These are phyloP conservation scores for Polypterus senegalus DNA, from an alignment of 2,113 vertebrate species.

Conservation along the genomic window DNA sequence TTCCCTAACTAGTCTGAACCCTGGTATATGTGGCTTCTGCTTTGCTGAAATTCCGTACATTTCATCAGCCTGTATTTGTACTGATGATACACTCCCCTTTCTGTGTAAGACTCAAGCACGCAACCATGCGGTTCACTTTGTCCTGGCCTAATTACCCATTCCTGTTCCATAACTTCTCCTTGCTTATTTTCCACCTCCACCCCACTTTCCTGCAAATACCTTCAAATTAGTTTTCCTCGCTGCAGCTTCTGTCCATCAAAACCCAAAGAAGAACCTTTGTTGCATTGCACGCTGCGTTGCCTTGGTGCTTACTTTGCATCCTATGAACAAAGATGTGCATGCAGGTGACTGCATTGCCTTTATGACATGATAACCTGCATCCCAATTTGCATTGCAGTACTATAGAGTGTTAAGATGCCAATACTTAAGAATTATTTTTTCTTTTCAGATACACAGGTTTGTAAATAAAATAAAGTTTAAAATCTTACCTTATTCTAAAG, in stretches of 20 bases:
- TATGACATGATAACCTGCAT: background rate
- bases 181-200: background rate
- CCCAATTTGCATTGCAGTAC: slow-evolving; percentile 10
- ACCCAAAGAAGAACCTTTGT: slow-evolving; percentile 4
- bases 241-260: background rate
- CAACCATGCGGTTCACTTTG: background rate
- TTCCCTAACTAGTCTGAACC: slow-evolving; percentile 27
- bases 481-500: too few relatives aligned
- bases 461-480: slow-evolving; percentile 28
- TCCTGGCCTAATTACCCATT: background rate
- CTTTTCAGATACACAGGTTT: slow-evolving; percentile 35
- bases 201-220: background rate
- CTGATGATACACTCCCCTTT: slow-evolving; percentile 1
- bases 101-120: background rate
- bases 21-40: slow-evolving; percentile 11
- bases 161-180: background rate
- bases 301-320: slow-evolving; percentile 1
- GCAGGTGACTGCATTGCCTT: slow-evolving; percentile 23
- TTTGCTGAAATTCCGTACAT: background rate
- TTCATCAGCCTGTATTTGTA: slow-evolving; percentile 5
- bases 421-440: slow-evolving; percentile 24
- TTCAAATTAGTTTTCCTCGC: background rate
- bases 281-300: slow-evolving; percentile 24
- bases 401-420: slow-evolving; percentile 30
- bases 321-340: background rate